Conservation (phyloP, 2,888 invertebrate genomes). For the Tryphoninae sp. region DNA sequence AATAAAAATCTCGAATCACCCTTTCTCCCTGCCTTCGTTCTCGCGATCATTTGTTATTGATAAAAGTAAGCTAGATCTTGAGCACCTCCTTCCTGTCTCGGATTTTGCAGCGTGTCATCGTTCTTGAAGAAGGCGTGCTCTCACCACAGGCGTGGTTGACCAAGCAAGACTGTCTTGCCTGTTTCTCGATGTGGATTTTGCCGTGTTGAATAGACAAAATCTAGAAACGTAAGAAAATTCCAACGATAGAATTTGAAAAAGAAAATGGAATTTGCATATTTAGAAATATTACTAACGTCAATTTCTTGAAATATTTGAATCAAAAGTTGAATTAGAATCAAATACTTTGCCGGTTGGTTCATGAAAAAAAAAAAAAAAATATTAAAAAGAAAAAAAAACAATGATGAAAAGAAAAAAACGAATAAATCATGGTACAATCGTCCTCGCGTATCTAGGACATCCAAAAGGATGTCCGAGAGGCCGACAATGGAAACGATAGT, state of each 20-base stretch:
- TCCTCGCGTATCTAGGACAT: slow-evolving; percentile 46
- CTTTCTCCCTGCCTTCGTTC: slow-evolving; percentile 2
- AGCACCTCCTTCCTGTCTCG: slow-evolving; percentile 7
- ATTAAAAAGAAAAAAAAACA: too few species aligned
- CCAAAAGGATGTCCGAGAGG: slow-evolving; percentile 22
- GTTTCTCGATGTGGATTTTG: slow-evolving; percentile 55
- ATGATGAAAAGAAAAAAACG: too few species aligned
- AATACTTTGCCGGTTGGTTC: too few species aligned
- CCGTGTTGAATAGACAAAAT: slow-evolving; percentile 8
- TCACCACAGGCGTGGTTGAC: slow-evolving; percentile 75
- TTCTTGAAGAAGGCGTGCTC: slow-evolving; percentile 31
- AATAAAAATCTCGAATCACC: slow-evolving; percentile 23
- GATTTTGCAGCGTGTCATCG: slow-evolving; percentile 30
- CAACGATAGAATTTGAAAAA: too few species aligned
- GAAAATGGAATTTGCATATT: too few species aligned
- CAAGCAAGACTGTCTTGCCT: slow-evolving; percentile 70
- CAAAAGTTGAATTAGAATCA: too few species aligned
- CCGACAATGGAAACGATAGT: slow-evolving; percentile 31
- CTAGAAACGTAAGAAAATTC: slow-evolving; percentile 2
- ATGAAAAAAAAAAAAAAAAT: too few species aligned
- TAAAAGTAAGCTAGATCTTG: not conserved
- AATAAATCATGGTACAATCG: not conserved
- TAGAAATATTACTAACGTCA: too few species aligned
- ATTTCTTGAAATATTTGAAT: too few species aligned
- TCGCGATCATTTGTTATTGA: slow-evolving; percentile 1